Percentiles rank a stretch among this genome's conserved stretches.
Evolutionary conservation across 2,113 vertebrate species (phyloP).

Genomic region (Hystrix cristata): DNA sequence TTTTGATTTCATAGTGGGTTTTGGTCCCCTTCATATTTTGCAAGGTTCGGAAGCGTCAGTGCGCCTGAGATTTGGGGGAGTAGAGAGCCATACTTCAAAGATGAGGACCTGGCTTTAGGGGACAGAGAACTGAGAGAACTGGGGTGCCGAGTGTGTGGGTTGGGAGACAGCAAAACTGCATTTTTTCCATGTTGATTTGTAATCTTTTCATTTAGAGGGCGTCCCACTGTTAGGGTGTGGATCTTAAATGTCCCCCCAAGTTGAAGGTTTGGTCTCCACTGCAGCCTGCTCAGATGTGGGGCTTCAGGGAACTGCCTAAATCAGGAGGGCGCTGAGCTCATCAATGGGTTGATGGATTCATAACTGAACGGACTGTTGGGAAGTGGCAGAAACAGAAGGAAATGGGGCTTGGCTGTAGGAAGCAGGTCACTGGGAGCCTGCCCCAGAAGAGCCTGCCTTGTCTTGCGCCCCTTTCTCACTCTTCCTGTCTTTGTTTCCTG

Average conservation of each 20-base stretch:
- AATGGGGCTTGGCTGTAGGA: background rate
- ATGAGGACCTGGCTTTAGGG: background rate
- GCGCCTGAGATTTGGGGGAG: background rate
- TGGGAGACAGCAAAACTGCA: too few species aligned
- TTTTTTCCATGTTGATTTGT: background rate
- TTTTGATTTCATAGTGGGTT: background rate
- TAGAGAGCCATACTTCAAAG: background rate
- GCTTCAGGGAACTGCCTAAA: background rate
- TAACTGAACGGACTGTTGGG: background rate
- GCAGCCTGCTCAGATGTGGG: background rate
- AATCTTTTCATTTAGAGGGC: background rate
- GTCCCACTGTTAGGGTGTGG: background rate
- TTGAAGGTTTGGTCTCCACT: background rate
- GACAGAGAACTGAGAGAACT: background rate
- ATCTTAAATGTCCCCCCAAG: background rate
- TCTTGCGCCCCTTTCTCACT: background rate
- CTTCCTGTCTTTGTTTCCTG: background rate
- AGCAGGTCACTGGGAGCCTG: background rate
- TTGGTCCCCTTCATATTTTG: background rate
- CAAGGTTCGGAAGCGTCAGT: background rate
- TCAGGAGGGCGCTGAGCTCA: too few species aligned
- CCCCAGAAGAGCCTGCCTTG: background rate
- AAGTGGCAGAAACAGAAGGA: background rate
- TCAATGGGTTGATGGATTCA: background rate
- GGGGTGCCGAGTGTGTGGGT: rapidly evolving